Conservation (phyloP, 1,140 invertebrate genomes). For the Aphelenchoides fujianensis region DNA sequence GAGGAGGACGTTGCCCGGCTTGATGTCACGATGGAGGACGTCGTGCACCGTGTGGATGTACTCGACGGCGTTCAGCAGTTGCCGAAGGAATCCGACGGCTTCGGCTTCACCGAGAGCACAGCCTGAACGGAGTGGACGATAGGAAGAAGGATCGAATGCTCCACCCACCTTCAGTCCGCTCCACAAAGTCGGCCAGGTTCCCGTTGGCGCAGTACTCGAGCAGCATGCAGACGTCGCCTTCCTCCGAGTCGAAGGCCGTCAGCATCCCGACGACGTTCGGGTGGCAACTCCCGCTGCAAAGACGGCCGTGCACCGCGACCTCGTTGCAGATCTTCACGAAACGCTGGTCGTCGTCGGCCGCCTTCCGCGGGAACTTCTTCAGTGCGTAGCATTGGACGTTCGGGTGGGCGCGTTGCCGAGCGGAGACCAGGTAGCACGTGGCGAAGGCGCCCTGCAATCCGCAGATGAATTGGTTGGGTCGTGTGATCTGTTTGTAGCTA, state of each 20-base stretch:
- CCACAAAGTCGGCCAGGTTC: slow-evolving; percentile 41
- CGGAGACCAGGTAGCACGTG: slow-evolving; percentile 41
- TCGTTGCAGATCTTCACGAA: slow-evolving; percentile 42
- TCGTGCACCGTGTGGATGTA: slow-evolving; percentile 41
- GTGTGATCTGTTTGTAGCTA: too few species aligned
- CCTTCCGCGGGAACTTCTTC: slow-evolving; percentile 32
- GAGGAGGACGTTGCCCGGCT: slow-evolving; percentile 39
- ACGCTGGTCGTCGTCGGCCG: slow-evolving; percentile 21
- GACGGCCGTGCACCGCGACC: not conserved
- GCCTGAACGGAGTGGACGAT: too few species aligned
- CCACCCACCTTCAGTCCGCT: slow-evolving; percentile 11
- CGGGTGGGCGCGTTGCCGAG: not conserved
- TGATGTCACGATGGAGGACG: slow-evolving; percentile 37
- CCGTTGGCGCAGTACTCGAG: slow-evolving; percentile 42
- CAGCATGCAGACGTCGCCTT: slow-evolving; percentile 42
- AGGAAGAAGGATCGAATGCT: slow-evolving; percentile 21
- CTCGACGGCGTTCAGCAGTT: slow-evolving; percentile 35
- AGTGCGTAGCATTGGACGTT: slow-evolving; percentile 42
- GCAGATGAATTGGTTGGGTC: too few species aligned
- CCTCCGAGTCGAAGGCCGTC: slow-evolving; percentile 40
- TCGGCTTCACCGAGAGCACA: slow-evolving; percentile 36
- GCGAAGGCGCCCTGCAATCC: slow-evolving; percentile 45
- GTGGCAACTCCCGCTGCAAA: slow-evolving; percentile 33
- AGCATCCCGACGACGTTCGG: slow-evolving; percentile 41
- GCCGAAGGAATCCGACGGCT: slow-evolving; percentile 39